Base-by-base conservation (phyloP, 37 sponge, comb jelly and placozoan species). In the Halichondria panicea region DNA sequence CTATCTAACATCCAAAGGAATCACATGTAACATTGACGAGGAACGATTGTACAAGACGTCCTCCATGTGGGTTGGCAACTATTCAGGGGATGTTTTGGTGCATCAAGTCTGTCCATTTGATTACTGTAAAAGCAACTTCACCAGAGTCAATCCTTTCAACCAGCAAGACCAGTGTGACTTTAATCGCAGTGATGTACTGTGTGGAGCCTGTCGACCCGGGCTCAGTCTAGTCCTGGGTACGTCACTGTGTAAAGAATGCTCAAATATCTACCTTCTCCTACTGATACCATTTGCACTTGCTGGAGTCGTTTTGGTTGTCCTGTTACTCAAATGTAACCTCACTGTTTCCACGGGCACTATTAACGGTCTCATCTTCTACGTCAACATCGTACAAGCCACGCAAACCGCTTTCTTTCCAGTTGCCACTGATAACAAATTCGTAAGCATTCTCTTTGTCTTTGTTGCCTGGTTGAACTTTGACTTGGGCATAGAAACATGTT, bases 401-500 rank as follows among this genome's bases (percentile, higher is more conserved):
- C 22, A 27, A 55, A 9, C 56, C 4, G 25, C 25, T 25, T 55
- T 9, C 9, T 55, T 55, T 7, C 56, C 56, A 7, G 22, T 25
- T 7, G 25, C 56, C 25, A 27, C 22, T 27, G 9, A n/a, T 27
- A 55, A 55, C 9, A n/a, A n/a, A 7, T 27, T 55, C 4, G 25
- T 27, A 55, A n/a, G 25, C 3, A 27, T 55, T n/a, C 56, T 55
- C 25, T n/a, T n/a, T 68, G 0, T 25, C 3, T 68, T 77, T 55
- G 65, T 64, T 35, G 58, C 77, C 9, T 77, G 77, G 77, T 27
- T 77, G 1, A 77, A 77, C 55, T 34, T 77, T 15, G 77, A 77
- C 60, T 37, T 77, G 21, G 77, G 77, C 31, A 44, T 64, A 31
- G 65, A 63, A 28, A 44, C 48, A 27, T 79, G 80, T 42, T 68